Percentiles rank a stretch among this genome's conserved stretches.
These are phyloP conservation scores for Malurus leucopterus DNA, from an alignment of 2,797 vertebrate species.

Conservation along the genomic window DNA sequence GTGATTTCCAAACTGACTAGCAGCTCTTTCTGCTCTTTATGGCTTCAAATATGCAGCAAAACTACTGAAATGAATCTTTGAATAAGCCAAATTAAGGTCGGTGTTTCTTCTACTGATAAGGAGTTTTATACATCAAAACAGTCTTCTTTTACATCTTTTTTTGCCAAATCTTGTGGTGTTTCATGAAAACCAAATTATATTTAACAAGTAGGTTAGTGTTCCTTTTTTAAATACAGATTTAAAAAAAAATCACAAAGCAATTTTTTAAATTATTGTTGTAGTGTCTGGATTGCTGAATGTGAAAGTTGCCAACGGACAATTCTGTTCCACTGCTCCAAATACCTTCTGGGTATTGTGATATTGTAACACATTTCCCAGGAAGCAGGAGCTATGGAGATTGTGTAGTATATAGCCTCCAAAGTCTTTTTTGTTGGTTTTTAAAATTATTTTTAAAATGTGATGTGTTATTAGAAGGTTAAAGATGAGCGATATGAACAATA, in stretches of 20 bases:
- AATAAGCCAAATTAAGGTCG: slow-evolving; percentile 56
- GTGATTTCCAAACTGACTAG: slow-evolving; percentile 43
- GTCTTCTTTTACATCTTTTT: slow-evolving; percentile 67
- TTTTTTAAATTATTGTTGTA: slow-evolving; percentile 69
- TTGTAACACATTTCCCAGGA: slow-evolving; percentile 20
- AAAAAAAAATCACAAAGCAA: slow-evolving; percentile 48
- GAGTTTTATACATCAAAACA: slow-evolving; percentile 71
- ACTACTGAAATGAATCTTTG: slow-evolving; percentile 32
- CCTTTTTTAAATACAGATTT: slow-evolving; percentile 66
- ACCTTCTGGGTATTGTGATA: slow-evolving; percentile 44
- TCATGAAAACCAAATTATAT: slow-evolving; percentile 64
- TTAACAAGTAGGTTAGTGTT: slow-evolving; percentile 68
- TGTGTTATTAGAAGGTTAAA: slow-evolving; percentile 70
- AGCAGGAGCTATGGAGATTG: slow-evolving; percentile 41
- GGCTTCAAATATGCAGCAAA: slow-evolving; percentile 65
- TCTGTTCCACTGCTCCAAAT: slow-evolving; percentile 56
- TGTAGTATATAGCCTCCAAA: slow-evolving; percentile 65
- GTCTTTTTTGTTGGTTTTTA: slow-evolving; percentile 41
- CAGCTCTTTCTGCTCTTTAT: slow-evolving; percentile 48
- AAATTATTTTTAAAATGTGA: slow-evolving; percentile 69
- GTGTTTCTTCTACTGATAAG: slow-evolving; percentile 67
- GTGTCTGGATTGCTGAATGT: slow-evolving; percentile 74
- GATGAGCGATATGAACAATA: slow-evolving; percentile 75
- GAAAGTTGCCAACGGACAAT: slow-evolving; percentile 56
- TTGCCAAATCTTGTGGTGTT: slow-evolving; percentile 72